These are phyloP conservation scores for Choristoneura rosaceana DNA, from an alignment of 2,888 invertebrate genomes.

Conservation along the genomic window DNA sequence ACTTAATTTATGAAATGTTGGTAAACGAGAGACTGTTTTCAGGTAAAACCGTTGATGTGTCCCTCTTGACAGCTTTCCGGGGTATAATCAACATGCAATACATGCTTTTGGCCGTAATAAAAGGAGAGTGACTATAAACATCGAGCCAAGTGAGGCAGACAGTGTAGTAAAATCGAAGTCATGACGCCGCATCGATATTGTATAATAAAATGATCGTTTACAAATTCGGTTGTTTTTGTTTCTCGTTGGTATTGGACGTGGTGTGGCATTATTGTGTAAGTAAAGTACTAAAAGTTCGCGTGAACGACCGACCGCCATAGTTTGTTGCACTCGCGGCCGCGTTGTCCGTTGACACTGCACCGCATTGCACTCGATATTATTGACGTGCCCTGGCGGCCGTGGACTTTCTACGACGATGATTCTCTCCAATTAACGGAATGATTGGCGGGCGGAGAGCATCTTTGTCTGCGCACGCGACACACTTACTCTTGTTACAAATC, in stretches of 20 bases:
- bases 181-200: conserved; percentile 24
- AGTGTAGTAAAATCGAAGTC: conserved; percentile 25
- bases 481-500: conserved; percentile 74
- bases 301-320: conserved; percentile 67
- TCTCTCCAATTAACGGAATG: conserved; percentile 85
- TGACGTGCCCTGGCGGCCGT: conserved; percentile 48
- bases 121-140: conserved; percentile 21
- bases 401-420: conserved; percentile 81
- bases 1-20: background rate
- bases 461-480: conserved; percentile 75
- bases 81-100: conserved; percentile 11
- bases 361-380: conserved; percentile 45
- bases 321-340: conserved; percentile 73
- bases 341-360: conserved; percentile 74
- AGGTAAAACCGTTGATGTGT: background rate
- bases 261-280: conserved; percentile 58
- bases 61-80: background rate
- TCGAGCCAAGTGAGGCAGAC: conserved; percentile 6
- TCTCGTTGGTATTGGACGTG: conserved; percentile 49
- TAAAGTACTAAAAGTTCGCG: conserved; percentile 64
- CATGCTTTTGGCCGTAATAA: conserved; percentile 19
- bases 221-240: conserved; percentile 39
- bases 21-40: background rate
- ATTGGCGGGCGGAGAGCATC: conserved; percentile 75
- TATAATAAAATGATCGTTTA: conserved; percentile 36